phyloP scores from a whole-genome alignment of 2,113 vertebrate species.

The Bungarus multicinctus region DNA sequence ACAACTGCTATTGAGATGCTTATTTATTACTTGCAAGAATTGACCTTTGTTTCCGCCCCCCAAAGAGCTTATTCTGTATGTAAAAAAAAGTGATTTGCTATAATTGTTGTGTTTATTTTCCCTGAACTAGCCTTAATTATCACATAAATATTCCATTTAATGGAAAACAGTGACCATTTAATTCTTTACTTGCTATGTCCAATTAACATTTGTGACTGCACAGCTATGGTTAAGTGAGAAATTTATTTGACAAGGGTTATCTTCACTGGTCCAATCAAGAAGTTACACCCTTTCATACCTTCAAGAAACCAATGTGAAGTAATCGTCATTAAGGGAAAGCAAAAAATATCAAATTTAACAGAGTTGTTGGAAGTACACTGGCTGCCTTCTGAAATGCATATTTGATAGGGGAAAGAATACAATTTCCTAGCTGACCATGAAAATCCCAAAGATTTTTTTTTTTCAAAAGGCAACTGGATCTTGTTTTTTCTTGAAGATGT shows the following conservation, averaged over 20 bases:
- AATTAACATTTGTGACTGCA: conserved; percentile 35
- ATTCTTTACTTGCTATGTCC: conserved; percentile 7
- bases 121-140: conserved; percentile 50
- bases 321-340: not conserved
- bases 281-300: not conserved
- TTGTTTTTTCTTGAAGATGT: not conserved
- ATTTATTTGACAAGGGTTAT: conserved; percentile 19
- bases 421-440: conserved; percentile 21
- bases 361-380: conserved; percentile 3
- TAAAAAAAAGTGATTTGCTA: conserved; percentile 18
- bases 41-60: conserved; percentile 28
- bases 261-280: not conserved
- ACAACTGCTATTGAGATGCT: not conserved
- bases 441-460: conserved; percentile 9
- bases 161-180: conserved; percentile 37
- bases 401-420: conserved; percentile 37
- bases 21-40: conserved; percentile 5
- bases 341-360: conserved; percentile 26
- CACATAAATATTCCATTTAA: conserved; percentile 25
- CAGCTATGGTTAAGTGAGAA: conserved; percentile 1
- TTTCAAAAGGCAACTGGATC: not conserved
- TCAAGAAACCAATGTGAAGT: not conserved
- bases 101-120: conserved; percentile 39
- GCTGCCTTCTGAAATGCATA: not conserved
- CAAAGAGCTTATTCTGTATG: conserved; percentile 5